Evolutionary conservation across 2,888 invertebrate species (phyloP).

Genomic region (Pocota personata): DNA sequence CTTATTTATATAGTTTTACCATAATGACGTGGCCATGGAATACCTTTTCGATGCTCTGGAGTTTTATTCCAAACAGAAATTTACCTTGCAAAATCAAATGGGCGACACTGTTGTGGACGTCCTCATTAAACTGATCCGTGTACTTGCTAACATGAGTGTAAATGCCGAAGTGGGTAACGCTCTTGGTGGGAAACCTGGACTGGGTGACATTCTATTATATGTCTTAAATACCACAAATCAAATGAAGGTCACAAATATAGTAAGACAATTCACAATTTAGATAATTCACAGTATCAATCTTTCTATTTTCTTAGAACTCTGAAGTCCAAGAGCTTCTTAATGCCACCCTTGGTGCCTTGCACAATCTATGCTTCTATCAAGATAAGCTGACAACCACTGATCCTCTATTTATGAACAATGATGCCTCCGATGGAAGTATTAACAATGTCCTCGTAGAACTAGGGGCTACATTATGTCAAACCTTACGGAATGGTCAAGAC

Average conservation of each 20-base stretch:
- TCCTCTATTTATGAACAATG: conserved; percentile 45
- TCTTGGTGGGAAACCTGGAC: conserved; percentile 83
- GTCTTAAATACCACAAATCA: conserved; percentile 76
- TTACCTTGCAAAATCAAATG: conserved; percentile 81
- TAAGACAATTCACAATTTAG: conserved; percentile 27
- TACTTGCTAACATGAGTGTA: conserved; percentile 93
- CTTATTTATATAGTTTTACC: conserved; percentile 83
- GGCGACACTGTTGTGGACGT: conserved; percentile 83
- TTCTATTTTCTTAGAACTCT: conserved; percentile 77
- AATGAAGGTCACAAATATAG: conserved; percentile 74
- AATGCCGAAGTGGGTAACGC: conserved; percentile 89
- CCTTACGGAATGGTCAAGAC: conserved; percentile 77
- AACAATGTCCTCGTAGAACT: conserved; percentile 79
- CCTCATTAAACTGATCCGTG: conserved; percentile 85
- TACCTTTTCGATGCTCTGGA: conserved; percentile 84
- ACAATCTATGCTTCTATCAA: conserved; percentile 92
- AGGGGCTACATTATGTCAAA: conserved; percentile 77
- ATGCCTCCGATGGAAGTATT: conserved; percentile 81
- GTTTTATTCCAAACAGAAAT: conserved; percentile 83
- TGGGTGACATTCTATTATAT: conserved; percentile 82
- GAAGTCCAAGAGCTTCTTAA: conserved; percentile 89
- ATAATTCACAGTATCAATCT: not conserved
- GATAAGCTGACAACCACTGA: conserved; percentile 78
- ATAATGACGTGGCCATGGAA: conserved; percentile 84
- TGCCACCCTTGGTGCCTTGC: conserved; percentile 91